Percentiles rank a stretch among this genome's conserved stretches.
Evolutionary conservation across 2,888 invertebrate genomes (phyloP).

Genomic region (Cheilosia variabilis): DNA sequence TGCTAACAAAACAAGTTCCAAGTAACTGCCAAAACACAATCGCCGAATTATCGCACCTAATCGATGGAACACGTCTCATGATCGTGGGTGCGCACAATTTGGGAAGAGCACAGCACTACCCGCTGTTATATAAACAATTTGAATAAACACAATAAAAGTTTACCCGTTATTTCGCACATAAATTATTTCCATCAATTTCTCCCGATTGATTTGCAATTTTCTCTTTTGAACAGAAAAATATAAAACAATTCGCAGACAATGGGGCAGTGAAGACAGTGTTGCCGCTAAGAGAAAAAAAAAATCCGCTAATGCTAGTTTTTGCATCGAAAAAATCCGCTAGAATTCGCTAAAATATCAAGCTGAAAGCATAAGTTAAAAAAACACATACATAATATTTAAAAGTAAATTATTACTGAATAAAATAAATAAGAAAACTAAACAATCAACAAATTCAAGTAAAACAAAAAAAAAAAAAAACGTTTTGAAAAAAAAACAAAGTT

Average conservation of each 20-base stretch:
- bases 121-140: neutral
- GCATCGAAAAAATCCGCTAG: too few relatives aligned
- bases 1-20: neutral
- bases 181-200: slow-evolving; percentile 23
- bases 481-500: too few relatives aligned
- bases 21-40: neutral
- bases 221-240: slow-evolving; percentile 21
- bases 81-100: slow-evolving; percentile 1
- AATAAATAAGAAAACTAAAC: too few relatives aligned
- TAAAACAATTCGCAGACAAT: slow-evolving; percentile 37
- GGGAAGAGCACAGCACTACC: neutral
- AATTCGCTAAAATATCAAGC: too few relatives aligned
- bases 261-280: too few relatives aligned
- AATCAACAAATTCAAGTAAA: too few relatives aligned
- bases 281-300: too few relatives aligned
- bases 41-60: neutral
- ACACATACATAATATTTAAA: too few relatives aligned
- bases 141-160: slow-evolving; percentile 2
- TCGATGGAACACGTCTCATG: slow-evolving; percentile 1
- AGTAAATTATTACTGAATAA: too few relatives aligned
- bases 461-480: too few relatives aligned
- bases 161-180: slow-evolving; percentile 34
- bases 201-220: slow-evolving; percentile 37
- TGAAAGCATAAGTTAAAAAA: too few relatives aligned
- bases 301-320: too few relatives aligned